phyloP scores from a whole-genome alignment of 1,140 invertebrate genomes.

The Zaprionus gabonicus region DNA sequence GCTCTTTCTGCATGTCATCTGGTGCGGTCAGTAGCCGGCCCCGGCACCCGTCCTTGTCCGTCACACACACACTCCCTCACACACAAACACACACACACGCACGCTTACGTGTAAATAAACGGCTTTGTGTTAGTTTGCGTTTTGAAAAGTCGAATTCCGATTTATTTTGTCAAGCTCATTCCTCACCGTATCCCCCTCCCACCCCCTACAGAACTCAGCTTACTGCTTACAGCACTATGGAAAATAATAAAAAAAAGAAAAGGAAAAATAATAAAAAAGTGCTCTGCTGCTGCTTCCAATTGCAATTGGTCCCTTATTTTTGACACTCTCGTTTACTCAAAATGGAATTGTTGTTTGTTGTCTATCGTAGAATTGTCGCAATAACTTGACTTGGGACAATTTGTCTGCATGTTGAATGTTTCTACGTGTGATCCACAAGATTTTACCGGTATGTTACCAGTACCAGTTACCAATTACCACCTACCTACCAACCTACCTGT shows the following conservation, averaged over 20 bases:
- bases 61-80: slow-evolving; percentile 1
- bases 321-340: slow-evolving; percentile 35
- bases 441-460: slow-evolving; percentile 76
- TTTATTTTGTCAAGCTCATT: slow-evolving; percentile 29
- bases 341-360: slow-evolving; percentile 67
- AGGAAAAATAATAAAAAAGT: slow-evolving; percentile 8
- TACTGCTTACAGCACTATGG: slow-evolving; percentile 12
- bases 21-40: slow-evolving; percentile 70
- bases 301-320: slow-evolving; percentile 21
- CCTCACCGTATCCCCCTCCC: neutral
- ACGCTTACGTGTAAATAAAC: slow-evolving; percentile 15
- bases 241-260: slow-evolving; percentile 11
- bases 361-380: slow-evolving; percentile 69
- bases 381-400: slow-evolving; percentile 37
- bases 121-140: slow-evolving; percentile 22
- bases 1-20: slow-evolving; percentile 75
- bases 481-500: slow-evolving; percentile 11
- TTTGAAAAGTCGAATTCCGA: slow-evolving; percentile 35
- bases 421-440: slow-evolving; percentile 79
- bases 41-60: slow-evolving; percentile 1
- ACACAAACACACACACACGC: slow-evolving; percentile 1
- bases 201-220: slow-evolving; percentile 1
- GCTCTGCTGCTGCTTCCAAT: neutral
- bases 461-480: slow-evolving; percentile 37
- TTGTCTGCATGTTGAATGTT: slow-evolving; percentile 83